phyloP scores from a whole-genome alignment of 2,888 invertebrate genomes.

The Mantis religiosa region DNA sequence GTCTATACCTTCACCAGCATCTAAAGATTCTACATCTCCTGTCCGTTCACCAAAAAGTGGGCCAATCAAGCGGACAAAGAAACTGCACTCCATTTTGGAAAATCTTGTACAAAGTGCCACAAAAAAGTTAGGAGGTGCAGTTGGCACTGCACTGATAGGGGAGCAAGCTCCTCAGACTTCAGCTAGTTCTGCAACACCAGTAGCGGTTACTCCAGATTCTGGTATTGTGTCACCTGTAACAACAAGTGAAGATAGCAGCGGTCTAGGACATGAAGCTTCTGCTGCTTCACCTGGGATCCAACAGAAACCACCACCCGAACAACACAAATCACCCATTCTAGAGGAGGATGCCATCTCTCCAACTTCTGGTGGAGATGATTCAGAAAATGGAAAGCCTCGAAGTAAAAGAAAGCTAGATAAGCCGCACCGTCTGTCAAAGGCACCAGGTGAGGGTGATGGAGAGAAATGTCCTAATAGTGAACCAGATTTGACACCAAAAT shows the following conservation, averaged over 20 bases:
- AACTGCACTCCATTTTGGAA: slow-evolving; percentile 47
- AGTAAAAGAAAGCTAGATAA: slow-evolving; percentile 60
- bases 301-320: neutral
- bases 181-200: neutral
- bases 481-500: neutral
- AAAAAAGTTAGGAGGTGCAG: slow-evolving; percentile 19
- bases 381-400: slow-evolving; percentile 59
- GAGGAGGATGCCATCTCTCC: slow-evolving; percentile 53
- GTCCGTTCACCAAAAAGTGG: slow-evolving; percentile 26
- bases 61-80: slow-evolving; percentile 28
- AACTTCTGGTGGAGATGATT: slow-evolving; percentile 56
- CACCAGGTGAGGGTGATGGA: slow-evolving; percentile 43
- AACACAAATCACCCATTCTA: slow-evolving; percentile 35
- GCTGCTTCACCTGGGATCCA: slow-evolving; percentile 21
- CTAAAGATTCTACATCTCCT: slow-evolving; percentile 21
- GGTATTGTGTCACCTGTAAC: slow-evolving; percentile 25
- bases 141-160: neutral
- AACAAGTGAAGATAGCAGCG: slow-evolving; percentile 43
- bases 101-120: slow-evolving; percentile 37
- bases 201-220: slow-evolving; percentile 20
- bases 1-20: slow-evolving; percentile 6
- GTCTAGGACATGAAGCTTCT: slow-evolving; percentile 35
- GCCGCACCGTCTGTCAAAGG: slow-evolving; percentile 51
- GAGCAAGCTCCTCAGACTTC: slow-evolving; percentile 13
- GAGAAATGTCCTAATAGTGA: neutral